These are phyloP conservation scores for Anarhynchus alexandrinus DNA, from an alignment of 2,113 vertebrate genomes.

Conservation along the genomic window DNA sequence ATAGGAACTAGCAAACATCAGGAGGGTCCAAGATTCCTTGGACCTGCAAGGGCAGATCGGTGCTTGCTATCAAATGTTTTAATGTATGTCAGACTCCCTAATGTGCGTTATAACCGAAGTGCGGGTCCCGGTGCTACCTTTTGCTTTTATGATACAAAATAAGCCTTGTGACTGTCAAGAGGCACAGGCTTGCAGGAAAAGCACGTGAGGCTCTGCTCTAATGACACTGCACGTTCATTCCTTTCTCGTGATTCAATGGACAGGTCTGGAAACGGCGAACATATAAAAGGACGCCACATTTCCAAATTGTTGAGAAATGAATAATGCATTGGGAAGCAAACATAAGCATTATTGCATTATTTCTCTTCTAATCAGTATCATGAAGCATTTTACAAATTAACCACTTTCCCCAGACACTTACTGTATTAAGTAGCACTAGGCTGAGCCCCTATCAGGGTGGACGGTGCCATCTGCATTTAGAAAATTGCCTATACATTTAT, in stretches of 20 bases:
- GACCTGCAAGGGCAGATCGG: neutral
- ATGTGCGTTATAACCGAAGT: neutral
- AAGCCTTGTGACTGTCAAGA: neutral
- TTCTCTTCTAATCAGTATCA: slow-evolving; percentile 80
- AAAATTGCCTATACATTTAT: slow-evolving; percentile 94
- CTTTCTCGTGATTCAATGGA: neutral
- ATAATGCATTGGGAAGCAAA: slow-evolving; percentile 66
- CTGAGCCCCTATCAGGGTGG: slow-evolving; percentile 83
- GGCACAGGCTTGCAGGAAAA: neutral
- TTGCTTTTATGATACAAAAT: neutral
- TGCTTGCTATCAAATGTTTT: neutral
- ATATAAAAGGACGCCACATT: neutral
- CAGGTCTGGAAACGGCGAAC: neutral
- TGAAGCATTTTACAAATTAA: slow-evolving; percentile 89
- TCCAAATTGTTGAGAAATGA: slow-evolving; percentile 19
- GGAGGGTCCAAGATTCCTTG: neutral
- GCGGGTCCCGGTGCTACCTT: neutral
- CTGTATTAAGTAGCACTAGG: slow-evolving; percentile 85
- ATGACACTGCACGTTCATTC: neutral
- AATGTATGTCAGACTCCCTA: neutral
- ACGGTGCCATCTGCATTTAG: slow-evolving; percentile 91
- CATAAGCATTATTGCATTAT: slow-evolving; percentile 52
- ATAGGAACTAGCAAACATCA: neutral
- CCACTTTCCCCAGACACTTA: slow-evolving; percentile 93
- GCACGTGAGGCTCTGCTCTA: neutral